phyloP scores from a whole-genome alignment of 1,140 invertebrate genomes.

The Geopemphigus sp. region DNA sequence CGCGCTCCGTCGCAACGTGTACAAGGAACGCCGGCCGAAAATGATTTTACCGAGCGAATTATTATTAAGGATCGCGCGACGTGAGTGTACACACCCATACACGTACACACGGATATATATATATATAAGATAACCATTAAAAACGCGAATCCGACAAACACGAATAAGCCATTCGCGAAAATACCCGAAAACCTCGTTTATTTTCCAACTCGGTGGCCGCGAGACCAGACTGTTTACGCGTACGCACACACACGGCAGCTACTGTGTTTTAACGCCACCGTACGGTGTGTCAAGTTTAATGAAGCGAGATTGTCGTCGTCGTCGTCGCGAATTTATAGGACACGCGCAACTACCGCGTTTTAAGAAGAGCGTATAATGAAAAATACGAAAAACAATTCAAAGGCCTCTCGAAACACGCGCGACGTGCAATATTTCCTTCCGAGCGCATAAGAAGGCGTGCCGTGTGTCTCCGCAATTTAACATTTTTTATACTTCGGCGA shows the following conservation, averaged over 20 bases:
- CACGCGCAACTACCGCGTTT: not conserved
- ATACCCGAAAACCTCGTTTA: not conserved
- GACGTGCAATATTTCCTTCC: not conserved
- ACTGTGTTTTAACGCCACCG: not conserved
- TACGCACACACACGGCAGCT: not conserved
- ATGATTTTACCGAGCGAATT: not conserved
- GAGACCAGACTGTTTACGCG: not conserved
- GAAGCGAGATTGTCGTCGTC: slow-evolving; percentile 25
- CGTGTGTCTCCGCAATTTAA: not conserved
- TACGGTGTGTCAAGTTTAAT: slow-evolving; percentile 33
- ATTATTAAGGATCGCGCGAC: not conserved
- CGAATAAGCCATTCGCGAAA: not conserved
- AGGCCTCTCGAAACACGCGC: not conserved
- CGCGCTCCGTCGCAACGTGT: not conserved
- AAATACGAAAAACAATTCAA: not conserved
- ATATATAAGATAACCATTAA: not conserved
- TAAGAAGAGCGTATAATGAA: not conserved
- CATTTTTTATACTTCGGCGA: not conserved
- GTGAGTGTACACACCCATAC: not conserved
- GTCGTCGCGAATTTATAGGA: not conserved
- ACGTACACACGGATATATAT: not conserved
- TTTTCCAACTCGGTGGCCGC: not conserved
- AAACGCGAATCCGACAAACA: slow-evolving; percentile 7
- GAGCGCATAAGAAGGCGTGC: too few relatives aligned
- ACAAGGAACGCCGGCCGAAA: too few relatives aligned